Evolutionary conservation across 2,797 vertebrate species (phyloP).

Genomic region (Tympanoctomys barrerae): DNA sequence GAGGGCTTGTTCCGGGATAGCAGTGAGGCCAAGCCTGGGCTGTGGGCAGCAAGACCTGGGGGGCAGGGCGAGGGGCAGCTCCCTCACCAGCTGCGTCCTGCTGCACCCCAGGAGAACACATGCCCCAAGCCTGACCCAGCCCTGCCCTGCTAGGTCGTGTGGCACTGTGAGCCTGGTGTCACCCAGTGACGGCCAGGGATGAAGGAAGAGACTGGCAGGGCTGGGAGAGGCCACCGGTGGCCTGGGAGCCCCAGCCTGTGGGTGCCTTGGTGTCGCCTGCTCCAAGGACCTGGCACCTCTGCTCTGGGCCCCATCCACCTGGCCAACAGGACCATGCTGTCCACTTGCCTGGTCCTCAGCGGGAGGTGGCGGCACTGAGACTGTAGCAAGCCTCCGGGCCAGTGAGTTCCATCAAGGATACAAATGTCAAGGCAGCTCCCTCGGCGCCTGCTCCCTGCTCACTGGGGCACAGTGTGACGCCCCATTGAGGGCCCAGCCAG

Average conservation of each 20-base stretch:
- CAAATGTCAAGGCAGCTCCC: conserved; percentile 59
- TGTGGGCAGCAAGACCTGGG: neutral
- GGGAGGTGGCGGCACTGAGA: conserved; percentile 63
- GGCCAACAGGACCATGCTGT: neutral
- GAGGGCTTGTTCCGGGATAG: neutral
- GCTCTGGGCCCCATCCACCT: neutral
- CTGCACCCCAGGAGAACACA: neutral
- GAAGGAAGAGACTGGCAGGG: too few relatives aligned
- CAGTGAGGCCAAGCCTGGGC: neutral
- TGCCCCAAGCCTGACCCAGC: neutral
- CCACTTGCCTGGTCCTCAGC: too few relatives aligned
- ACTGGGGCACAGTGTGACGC: neutral
- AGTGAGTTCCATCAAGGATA: conserved; percentile 70
- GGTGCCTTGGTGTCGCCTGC: neutral
- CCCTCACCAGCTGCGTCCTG: too few relatives aligned
- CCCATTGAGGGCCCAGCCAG: conserved; percentile 20
- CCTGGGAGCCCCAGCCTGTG: neutral
- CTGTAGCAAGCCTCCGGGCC: conserved; percentile 59
- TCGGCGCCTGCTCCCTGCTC: conserved; percentile 46
- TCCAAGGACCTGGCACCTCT: neutral
- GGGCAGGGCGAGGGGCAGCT: too few relatives aligned
- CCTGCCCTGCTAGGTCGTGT: neutral
- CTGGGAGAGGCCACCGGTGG: neutral
- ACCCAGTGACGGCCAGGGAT: neutral
- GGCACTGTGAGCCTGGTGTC: neutral